Evolutionary conservation across 1,140 invertebrate species (phyloP).

Genomic region (Grapholita molesta): DNA sequence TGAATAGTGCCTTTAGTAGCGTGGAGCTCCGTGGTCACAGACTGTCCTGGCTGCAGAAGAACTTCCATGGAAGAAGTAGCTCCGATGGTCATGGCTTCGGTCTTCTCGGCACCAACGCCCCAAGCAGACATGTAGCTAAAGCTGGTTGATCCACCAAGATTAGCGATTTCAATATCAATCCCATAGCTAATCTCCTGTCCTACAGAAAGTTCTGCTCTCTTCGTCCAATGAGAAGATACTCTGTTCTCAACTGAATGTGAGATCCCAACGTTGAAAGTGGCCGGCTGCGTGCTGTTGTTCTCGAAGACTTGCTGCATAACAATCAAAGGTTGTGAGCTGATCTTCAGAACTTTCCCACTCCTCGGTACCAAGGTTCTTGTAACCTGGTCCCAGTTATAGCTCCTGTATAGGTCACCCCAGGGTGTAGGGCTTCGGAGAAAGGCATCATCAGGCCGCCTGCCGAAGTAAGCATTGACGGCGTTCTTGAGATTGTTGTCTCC

Average conservation of each 20-base stretch:
- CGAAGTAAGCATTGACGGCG: constrained; percentile 18
- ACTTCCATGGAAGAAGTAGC: constrained; percentile 29
- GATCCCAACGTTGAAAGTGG: constrained; percentile 18
- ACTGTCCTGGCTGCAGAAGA: constrained; percentile 34
- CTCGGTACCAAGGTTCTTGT: constrained; percentile 19
- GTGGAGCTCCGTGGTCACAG: constrained; percentile 26
- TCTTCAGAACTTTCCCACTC: constrained; percentile 18
- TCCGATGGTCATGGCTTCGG: constrained; percentile 28
- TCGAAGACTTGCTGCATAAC: constrained; percentile 18
- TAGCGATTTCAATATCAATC: constrained; percentile 7
- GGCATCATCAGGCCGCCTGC: constrained; percentile 22
- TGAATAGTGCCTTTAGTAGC: constrained; percentile 28
- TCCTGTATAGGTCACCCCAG: constrained; percentile 31
- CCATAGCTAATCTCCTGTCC: constrained; percentile 26
- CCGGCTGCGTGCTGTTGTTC: constrained; percentile 20
- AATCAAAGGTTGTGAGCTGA: constrained; percentile 13
- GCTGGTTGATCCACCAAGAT: not conserved
- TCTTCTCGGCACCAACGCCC: constrained; percentile 30
- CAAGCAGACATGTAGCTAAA: constrained; percentile 33
- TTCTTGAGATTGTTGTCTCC: constrained; percentile 22
- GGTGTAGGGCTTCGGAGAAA: constrained; percentile 31
- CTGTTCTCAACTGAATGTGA: constrained; percentile 20
- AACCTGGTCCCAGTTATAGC: constrained; percentile 29
- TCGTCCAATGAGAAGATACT: constrained; percentile 30
- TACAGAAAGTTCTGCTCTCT: constrained; percentile 20